Evolutionary conservation across 2,113 vertebrate species (phyloP).

Genomic region (Phalacrocorax pelagicus): DNA sequence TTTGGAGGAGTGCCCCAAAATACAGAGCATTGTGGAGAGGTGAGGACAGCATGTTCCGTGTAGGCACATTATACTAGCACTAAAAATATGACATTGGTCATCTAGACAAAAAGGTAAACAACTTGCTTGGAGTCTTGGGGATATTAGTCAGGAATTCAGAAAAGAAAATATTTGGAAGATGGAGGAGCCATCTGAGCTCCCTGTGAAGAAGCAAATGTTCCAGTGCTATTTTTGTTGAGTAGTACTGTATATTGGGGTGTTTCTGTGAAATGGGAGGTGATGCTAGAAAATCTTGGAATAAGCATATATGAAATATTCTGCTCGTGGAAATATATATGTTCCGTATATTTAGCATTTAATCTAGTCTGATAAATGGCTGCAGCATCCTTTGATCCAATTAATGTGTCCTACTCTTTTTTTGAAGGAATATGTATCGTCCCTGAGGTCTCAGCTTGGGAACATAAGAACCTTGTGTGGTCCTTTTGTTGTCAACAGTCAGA

Average conservation of each 20-base stretch:
- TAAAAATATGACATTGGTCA: not conserved
- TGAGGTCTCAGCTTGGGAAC: not conserved
- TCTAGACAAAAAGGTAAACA: not conserved
- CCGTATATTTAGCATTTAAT: not conserved
- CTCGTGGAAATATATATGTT: not conserved
- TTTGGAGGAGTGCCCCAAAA: not conserved
- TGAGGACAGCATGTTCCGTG: not conserved
- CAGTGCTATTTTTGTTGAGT: not conserved
- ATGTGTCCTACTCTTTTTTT: not conserved
- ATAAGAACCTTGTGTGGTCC: not conserved
- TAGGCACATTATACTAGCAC: not conserved
- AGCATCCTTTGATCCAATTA: not conserved
- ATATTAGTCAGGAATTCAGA: constrained; percentile 13
- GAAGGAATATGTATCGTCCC: not conserved
- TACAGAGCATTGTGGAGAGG: not conserved
- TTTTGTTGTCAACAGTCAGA: not conserved
- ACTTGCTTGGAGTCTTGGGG: not conserved
- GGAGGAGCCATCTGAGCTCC: not conserved
- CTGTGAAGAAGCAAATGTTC: not conserved
- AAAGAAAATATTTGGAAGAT: not conserved
- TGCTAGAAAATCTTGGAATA: not conserved
- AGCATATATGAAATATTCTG: not conserved
- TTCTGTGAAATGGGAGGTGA: not conserved
- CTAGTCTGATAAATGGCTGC: not conserved
- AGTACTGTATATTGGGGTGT: not conserved